Evolutionary conservation across 64 coral and sea anemone species (phyloP).

Genomic region (Dendrophyllia cribrosa): DNA sequence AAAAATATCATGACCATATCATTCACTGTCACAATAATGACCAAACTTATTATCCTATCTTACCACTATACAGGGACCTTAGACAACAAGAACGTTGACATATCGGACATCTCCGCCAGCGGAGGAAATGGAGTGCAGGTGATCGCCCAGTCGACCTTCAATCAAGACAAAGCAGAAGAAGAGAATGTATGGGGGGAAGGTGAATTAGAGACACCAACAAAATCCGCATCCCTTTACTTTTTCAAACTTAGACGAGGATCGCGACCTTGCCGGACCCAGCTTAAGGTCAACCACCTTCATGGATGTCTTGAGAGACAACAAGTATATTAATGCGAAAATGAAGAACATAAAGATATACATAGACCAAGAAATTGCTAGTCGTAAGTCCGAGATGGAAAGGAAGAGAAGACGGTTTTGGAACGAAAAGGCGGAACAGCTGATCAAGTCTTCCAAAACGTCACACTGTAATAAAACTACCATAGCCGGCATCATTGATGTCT

Average conservation of each 20-base stretch:
- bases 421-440: slow-evolving; percentile 45
- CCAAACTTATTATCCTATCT: no score
- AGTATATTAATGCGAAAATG: not conserved
- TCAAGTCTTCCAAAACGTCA: not conserved
- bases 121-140: no score
- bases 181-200: no score
- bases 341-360: slow-evolving; percentile 22
- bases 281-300: not conserved
- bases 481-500: slow-evolving; percentile 42
- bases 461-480: not conserved
- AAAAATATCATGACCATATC: no score
- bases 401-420: slow-evolving; percentile 31
- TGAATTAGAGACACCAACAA: not conserved
- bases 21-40: no score
- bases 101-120: no score
- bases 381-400: not conserved
- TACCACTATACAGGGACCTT: no score
- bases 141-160: no score
- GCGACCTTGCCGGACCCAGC: not conserved
- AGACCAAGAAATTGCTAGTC: not conserved
- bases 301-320: not conserved
- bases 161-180: no score
- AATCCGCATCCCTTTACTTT: not conserved
- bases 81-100: no score
- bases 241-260: not conserved